Base-by-base conservation (phyloP, 2,888 invertebrate genomes). In the Glomeris marginata region DNA sequence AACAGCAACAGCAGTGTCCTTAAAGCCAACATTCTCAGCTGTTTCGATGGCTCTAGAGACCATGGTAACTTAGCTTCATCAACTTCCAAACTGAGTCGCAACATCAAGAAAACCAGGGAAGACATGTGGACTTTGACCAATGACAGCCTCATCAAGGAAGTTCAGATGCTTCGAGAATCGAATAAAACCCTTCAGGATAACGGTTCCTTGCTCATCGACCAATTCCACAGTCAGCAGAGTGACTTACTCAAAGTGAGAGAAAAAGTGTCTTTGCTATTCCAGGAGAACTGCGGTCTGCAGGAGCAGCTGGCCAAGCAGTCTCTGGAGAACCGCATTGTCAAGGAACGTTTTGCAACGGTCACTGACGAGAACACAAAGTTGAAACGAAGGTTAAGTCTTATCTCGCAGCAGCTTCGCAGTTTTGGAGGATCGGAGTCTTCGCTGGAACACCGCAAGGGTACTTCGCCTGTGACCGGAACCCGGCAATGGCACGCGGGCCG, bases 231-330 rank as follows among this genome's bases (percentile, higher is more conserved):
- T 28, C 13, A 35, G 6, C 48, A 42, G 13, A 48, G 42, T 15
- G 49, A 49, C 16, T 44, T 35, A 15, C 20, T 44, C 10, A 35
- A 44, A 11, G 35, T 49, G 16, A 43, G 49, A 15, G 44, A 49
- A 13, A 34, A 49, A 22, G 49, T 49, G 11, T 49, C 49, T n/a
- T 35, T 22, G 3, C 28, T 49, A 10, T 49, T 49, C 37, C 49
- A 33, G 22, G 49, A 49, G 28, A 49, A 49, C 15, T 49, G 49
- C 18, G 18, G 49, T 22, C n/a, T 49, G 37, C 43, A 49, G 20
- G 49, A 49, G 37, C 43, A 49, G 15, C 21, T 36, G 11, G 49
- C 49, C 20, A 49, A 49, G n/a, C 44, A 36, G 35, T 37, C 44
- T n/a, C 43, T 49, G 10, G 49, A 49, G 10, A 49, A 44, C 15